phyloP scores from a whole-genome alignment of 2,113 vertebrate species.

The Oncorhynchus keta region DNA sequence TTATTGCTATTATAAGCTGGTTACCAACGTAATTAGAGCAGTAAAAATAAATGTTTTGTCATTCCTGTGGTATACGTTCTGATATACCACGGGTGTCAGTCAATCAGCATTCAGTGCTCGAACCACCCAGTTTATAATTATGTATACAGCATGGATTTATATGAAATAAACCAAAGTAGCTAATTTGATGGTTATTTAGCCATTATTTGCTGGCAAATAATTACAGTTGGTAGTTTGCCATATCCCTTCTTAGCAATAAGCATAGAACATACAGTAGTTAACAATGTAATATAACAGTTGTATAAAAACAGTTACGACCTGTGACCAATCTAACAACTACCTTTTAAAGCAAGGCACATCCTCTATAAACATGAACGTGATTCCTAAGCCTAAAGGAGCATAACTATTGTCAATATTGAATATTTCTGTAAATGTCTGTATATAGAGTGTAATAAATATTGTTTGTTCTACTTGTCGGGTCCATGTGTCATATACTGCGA shows the following conservation, averaged over 20 bases:
- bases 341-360: neutral
- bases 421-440: conserved; percentile 21
- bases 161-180: neutral
- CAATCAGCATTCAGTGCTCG: too few relatives aligned
- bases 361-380: neutral
- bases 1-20: too few relatives aligned
- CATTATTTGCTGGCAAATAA: too few relatives aligned
- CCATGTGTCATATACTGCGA: neutral
- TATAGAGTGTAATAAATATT: conserved; percentile 11
- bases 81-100: too few relatives aligned
- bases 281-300: neutral
- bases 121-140: neutral
- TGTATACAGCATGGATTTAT: neutral
- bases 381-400: neutral
- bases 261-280: neutral
- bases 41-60: too few relatives aligned
- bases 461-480: neutral
- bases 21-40: too few relatives aligned
- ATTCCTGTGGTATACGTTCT: too few relatives aligned
- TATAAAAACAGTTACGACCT: neutral
- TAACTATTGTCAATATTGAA: neutral
- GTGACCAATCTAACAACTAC: neutral
- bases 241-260: neutral
- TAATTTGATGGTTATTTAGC: too few relatives aligned
- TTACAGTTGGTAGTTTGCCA: too few relatives aligned